Evolutionary conservation across 2,888 invertebrate species (phyloP), one percentile per base, ranked within the genome.

Genomic region (Pollenia amentaria): DNA sequence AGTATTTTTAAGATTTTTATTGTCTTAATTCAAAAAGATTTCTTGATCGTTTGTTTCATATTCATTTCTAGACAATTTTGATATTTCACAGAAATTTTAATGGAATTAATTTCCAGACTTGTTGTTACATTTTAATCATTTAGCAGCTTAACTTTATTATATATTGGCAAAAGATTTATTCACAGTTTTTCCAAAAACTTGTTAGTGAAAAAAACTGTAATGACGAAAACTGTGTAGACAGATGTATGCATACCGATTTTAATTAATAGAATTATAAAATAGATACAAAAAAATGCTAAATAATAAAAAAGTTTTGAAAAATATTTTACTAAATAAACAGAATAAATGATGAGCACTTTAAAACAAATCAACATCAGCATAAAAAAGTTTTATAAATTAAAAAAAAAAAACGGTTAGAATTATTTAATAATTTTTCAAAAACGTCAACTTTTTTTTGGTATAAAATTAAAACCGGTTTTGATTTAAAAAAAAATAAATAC

Each of bases 391-490:
- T 21, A 51, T 29, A 29, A 29, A 29, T 6, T 29, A 6, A 6
- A 29, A 29, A 29, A 3, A 29, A 29, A 29, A 29, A 29, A 29
- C 6, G 29, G 29, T 6, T 29, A 29, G 29, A 29, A 29, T 29
- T 29, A 29, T 48, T 60, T 69, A 51, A 79, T 42, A 38, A 70
- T 60, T 60, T 69, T 67, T 29, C 12, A 14, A 57, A 57, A 78
- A 70, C 48, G 3, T 29, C 21, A 51, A 62, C 9, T 51, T 53
- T 51, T 29, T 62, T 14, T 51, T 9, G 14, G 0, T 40, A 65
- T 40, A 40, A 65, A n/a, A 42, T 65, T 14, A 48, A 12, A 72
- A 78, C 72, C 78, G 38, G 84, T 84, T 78, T 77, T 12, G 12
- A 38, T 67, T 40, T 12, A n/a, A 16, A 55, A 69, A 60, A 11